Evolutionary conservation across 2,888 invertebrate genomes (phyloP), one percentile per base, ranked within the genome.

Genomic region (Nephrotoma flavescens): DNA sequence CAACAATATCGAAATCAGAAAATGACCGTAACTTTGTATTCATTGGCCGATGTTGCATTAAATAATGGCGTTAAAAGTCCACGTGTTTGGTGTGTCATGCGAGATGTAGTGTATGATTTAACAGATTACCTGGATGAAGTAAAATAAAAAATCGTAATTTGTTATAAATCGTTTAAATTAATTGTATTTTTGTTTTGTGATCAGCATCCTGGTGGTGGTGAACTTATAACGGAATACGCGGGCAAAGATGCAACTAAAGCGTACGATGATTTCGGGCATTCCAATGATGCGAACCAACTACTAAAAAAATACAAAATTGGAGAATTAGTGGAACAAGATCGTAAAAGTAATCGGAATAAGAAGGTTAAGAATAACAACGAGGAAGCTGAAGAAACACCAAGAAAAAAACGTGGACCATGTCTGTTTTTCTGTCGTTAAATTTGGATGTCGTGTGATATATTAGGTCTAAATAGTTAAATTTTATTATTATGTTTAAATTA

Each of bases 171-270:
- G 31, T 31, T 31, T 31, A 2, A 85, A 86, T 86, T 45, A 19
- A 42, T 86, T 41, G 57, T 87, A 42, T 41, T 85, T 42, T 41
- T 86, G 41, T 41, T 85, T 41, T 19, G 31, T 31, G 84, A 47
- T n/a, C 90, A 95, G 94, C 96, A 96, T 91, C 96, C 96, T 0
- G 96, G 95, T 0, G 95, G 96, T 0, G 89, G 90, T 0, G 95
- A 95, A 41, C 88, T 93, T 12, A 91, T 96, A 52, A 89, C 91
- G 19, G 95, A 95, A 88, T 94, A 92, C 86, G 95, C 94, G 0
- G 96, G 96, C 6, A 93, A 91, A 88, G 95, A 96, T 90, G 93
- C 93, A 3, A 95, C 95, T 0, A 92, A 92, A 88, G 94, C 92
- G 0, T 96, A 95, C 90, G 93, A 95, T 42, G 93, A 94, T 47